Evolutionary conservation across 2,797 vertebrate genomes (phyloP).

Genomic region (Melanotaenia pygmaea): DNA sequence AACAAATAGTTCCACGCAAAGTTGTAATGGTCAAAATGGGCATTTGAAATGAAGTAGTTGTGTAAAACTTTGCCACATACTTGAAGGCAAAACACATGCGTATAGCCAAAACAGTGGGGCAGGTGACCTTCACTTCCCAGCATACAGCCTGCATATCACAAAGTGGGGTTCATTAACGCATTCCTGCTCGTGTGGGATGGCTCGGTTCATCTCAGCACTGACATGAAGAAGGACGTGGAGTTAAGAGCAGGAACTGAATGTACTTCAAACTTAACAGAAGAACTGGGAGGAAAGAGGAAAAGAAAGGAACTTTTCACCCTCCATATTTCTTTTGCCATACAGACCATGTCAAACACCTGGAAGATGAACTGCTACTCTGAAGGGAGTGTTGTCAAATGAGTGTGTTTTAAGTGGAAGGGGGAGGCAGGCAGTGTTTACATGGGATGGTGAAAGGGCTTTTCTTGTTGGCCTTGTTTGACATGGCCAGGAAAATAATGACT

Average conservation of each 20-base stretch:
- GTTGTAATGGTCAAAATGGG: conserved; percentile 2
- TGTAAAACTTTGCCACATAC: conserved; percentile 4
- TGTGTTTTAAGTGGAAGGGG: conserved; percentile 70
- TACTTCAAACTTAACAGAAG: conserved; percentile 19
- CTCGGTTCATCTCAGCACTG: conserved; percentile 48
- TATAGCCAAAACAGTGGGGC: conserved; percentile 38
- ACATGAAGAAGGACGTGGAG: conserved; percentile 55
- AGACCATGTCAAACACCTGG: conserved; percentile 74
- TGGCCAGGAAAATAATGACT: conserved; percentile 73
- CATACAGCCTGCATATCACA: conserved; percentile 33
- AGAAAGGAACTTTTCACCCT: conserved; percentile 44
- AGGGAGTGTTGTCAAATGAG: conserved; percentile 65
- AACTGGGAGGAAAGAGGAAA: not conserved
- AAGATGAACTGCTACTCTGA: conserved; percentile 70
- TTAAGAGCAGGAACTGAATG: conserved; percentile 59
- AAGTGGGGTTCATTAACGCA: conserved; percentile 69
- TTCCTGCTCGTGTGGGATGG: conserved; percentile 70
- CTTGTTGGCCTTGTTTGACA: conserved; percentile 79
- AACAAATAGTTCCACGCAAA: not conserved
- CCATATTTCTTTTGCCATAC: conserved; percentile 49
- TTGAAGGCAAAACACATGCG: conserved; percentile 10
- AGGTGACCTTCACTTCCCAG: conserved; percentile 30
- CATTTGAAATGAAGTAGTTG: not conserved
- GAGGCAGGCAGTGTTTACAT: conserved; percentile 74
- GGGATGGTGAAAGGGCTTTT: conserved; percentile 71